These are phyloP conservation scores for Hylaeus volcanicus DNA, from an alignment of 1,140 invertebrate species.

Conservation along the genomic window DNA sequence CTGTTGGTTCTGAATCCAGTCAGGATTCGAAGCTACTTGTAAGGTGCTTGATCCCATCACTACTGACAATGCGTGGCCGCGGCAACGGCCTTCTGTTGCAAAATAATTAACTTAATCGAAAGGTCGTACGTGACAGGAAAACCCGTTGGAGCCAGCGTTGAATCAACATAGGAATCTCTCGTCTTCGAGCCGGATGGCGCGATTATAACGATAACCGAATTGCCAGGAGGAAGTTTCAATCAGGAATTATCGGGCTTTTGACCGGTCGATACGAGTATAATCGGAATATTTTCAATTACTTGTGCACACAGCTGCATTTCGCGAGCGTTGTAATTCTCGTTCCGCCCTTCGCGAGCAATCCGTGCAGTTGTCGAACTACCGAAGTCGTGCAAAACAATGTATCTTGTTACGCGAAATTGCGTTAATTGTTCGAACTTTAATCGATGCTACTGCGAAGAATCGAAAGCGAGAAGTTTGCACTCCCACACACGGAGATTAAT, in stretches of 20 bases:
- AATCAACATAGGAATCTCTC: constrained; percentile 39
- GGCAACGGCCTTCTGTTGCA: background rate
- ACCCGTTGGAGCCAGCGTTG: constrained; percentile 10
- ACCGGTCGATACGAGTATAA: constrained; percentile 26
- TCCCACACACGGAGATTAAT: too few relatives aligned
- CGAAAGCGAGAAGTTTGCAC: background rate
- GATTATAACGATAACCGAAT: constrained; percentile 53
- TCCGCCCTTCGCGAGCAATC: background rate
- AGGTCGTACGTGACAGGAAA: constrained; percentile 40
- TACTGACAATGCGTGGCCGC: background rate
- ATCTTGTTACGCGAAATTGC: background rate
- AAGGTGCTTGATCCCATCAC: background rate
- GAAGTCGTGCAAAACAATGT: background rate
- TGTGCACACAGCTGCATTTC: constrained; percentile 36
- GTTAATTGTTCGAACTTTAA: background rate
- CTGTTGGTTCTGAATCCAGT: too few relatives aligned
- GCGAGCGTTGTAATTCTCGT: constrained; percentile 29
- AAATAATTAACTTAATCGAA: constrained; percentile 53
- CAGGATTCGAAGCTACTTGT: too few relatives aligned
- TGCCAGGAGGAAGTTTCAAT: constrained; percentile 39
- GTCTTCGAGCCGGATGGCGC: constrained; percentile 30
- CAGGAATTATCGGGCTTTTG: constrained; percentile 42
- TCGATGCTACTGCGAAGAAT: background rate
- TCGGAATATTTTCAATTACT: constrained; percentile 64
- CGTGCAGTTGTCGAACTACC: background rate